phyloP scores from a whole-genome alignment of 2,113 vertebrate species.

The Elephas maximus region DNA sequence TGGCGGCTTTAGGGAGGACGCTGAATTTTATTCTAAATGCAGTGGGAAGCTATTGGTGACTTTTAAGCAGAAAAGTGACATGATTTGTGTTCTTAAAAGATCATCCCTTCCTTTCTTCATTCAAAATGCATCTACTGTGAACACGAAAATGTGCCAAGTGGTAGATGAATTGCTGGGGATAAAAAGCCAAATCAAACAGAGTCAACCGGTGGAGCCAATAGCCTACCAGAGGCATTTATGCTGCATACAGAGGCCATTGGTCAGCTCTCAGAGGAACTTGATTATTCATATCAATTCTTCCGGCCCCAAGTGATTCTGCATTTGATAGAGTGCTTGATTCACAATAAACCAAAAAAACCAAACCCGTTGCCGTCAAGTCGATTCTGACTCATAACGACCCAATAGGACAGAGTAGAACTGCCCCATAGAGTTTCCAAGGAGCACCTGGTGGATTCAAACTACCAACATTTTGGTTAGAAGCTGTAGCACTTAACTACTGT shows the following conservation, averaged over 20 bases:
- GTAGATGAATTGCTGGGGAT: background rate
- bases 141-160: background rate
- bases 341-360: no score
- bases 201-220: background rate
- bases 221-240: background rate
- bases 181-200: fast-evolving
- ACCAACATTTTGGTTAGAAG: no score
- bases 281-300: background rate
- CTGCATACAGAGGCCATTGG: background rate
- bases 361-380: no score
- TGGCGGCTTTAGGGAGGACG: background rate
- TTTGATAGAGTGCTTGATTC: background rate
- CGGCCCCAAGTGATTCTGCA: background rate
- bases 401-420: no score
- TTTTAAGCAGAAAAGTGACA: background rate
- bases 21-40: background rate
- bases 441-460: no score
- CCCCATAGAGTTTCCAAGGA: no score
- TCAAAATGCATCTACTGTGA: background rate
- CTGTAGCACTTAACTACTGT: no score
- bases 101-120: background rate
- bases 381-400: no score
- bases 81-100: background rate
- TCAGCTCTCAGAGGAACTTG: background rate
- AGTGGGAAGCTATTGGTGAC: background rate